Base-by-base conservation (phyloP, 2,113 vertebrate species). In the Nothocercus julius region DNA sequence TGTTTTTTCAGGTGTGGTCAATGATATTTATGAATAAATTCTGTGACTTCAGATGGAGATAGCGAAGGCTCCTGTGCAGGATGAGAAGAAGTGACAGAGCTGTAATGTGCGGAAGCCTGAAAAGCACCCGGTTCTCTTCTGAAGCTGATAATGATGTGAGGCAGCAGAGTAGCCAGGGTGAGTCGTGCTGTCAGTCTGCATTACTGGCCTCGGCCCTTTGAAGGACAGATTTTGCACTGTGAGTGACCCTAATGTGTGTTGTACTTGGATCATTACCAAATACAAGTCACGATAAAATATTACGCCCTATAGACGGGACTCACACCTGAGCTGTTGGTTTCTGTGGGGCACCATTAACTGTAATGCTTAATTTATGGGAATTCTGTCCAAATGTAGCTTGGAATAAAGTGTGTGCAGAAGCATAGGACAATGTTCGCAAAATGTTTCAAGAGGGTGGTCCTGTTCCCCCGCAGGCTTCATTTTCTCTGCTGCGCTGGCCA, bases 1-100 rank as follows among this genome's bases (percentile, higher is more conserved):
- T 27, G 75, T 42, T 91, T 89, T 68, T 89, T 86, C 53, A 87
- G 77, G 76, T 38, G 44, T 90, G 97, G 97, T 97, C 96, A 58
- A 98, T 89, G 73, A 98, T 96, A 67, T 98, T 98, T 92, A 98
- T 97, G 7, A 98, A 98, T 90, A 98, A 98, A 96, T 98, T 98
- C 68, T 82, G 85, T 12, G 97, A 97, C 36, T 95, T 98, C 49
- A 68, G 98, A 98, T 38, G 97, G 98, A 70, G 98, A 98, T 82
- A 98, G 97, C 9, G 98, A 98, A 97, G 98, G 96, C 24, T 98
- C 21, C 34, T 96, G 96, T 7, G 97, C 98, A 89, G 97, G 96
- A 95, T 97, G 97, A 98, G 97, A 95, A 96, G 98, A 98, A 95
- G 59, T 95, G 34, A 97, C 98, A 59, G 96, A 98, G 96, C 98